Percentiles rank a stretch among this genome's conserved stretches.
phyloP scores from a whole-genome alignment of 2,797 vertebrate species.

The Sebastes oblongus region DNA sequence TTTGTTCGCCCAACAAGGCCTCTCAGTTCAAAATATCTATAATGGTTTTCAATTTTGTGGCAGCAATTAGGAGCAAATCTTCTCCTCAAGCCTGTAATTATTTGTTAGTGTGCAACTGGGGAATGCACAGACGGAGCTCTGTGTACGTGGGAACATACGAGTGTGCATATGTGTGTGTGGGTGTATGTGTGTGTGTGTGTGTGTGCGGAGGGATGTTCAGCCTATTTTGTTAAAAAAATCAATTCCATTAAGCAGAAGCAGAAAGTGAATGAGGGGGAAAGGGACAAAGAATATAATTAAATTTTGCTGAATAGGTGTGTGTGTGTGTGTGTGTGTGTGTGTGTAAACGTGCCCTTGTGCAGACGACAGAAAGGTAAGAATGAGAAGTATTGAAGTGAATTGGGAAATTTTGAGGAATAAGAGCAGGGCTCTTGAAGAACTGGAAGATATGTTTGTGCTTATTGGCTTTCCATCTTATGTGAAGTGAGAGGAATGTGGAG shows the following conservation, averaged over 20 bases:
- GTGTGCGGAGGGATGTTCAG: not conserved
- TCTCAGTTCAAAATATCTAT: slow-evolving; percentile 20
- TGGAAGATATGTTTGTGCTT: not conserved
- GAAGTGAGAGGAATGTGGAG: not conserved
- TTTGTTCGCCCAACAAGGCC: slow-evolving; percentile 39
- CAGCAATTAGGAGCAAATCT: slow-evolving; percentile 37
- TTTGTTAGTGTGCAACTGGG: slow-evolving; percentile 25
- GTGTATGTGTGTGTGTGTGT: not conserved
- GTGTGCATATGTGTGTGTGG: not conserved
- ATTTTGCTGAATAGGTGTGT: not conserved
- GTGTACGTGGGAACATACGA: not conserved
- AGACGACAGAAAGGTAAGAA: not conserved
- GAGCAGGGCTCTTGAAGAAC: too few species aligned
- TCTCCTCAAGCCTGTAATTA: slow-evolving; percentile 49
- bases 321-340: not conserved
- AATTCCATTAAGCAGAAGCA: slow-evolving; percentile 6
- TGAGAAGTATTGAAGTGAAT: not conserved
- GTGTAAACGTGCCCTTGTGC: not conserved
- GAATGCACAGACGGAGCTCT: slow-evolving; percentile 5
- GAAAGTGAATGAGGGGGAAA: slow-evolving; percentile 10
- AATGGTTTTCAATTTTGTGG: slow-evolving; percentile 21
- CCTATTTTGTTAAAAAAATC: slow-evolving; percentile 34
- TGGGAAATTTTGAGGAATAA: not conserved
- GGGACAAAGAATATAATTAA: slow-evolving; percentile 8
- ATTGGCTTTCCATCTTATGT: not conserved